Conservation (phyloP, 2,797 vertebrate genomes). For the Poeciliopsis gracilis region DNA sequence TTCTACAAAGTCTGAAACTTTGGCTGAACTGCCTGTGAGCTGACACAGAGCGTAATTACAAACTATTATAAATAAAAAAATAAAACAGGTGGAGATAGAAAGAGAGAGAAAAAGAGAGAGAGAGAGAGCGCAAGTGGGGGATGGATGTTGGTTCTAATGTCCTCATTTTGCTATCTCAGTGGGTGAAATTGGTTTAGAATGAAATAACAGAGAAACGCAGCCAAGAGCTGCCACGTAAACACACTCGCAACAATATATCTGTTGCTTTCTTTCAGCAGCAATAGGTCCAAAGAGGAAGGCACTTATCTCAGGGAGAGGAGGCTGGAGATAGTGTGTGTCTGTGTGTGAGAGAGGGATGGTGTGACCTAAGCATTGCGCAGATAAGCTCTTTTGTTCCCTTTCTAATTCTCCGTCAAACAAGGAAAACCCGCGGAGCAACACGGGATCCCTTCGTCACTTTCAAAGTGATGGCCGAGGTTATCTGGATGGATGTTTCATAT, state of each 20-base stretch:
- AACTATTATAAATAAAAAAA: conserved; percentile 12
- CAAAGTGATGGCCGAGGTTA: conserved; percentile 45
- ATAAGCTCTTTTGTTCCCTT: conserved; percentile 40
- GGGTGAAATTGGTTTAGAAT: conserved; percentile 23
- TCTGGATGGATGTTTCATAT: conserved; percentile 53
- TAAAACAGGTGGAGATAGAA: conserved; percentile 12
- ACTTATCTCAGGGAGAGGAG: conserved; percentile 29
- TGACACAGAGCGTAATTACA: conserved; percentile 28
- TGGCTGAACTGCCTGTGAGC: conserved; percentile 15
- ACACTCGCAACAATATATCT: conserved; percentile 21
- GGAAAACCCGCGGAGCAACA: conserved; percentile 14
- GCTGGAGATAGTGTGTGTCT: background rate
- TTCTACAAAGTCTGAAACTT: conserved; percentile 20
- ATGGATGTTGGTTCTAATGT: conserved; percentile 17
- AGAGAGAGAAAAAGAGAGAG: background rate
- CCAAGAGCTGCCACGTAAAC: conserved; percentile 12
- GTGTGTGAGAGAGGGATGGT: background rate
- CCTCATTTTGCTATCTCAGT: conserved; percentile 13
- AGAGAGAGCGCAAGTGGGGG: background rate
- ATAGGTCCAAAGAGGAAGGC: conserved; percentile 18
- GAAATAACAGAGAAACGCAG: conserved; percentile 28
- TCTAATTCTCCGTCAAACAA: conserved; percentile 30
- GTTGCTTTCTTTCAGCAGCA: conserved; percentile 28
- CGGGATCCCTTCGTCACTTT: conserved; percentile 35
- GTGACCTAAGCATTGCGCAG: conserved; percentile 36